Percentiles rank a stretch among this genome's conserved stretches.
These are phyloP conservation scores for Belonocnema kinseyi DNA, from an alignment of 1,140 invertebrate species.

Conservation along the genomic window DNA sequence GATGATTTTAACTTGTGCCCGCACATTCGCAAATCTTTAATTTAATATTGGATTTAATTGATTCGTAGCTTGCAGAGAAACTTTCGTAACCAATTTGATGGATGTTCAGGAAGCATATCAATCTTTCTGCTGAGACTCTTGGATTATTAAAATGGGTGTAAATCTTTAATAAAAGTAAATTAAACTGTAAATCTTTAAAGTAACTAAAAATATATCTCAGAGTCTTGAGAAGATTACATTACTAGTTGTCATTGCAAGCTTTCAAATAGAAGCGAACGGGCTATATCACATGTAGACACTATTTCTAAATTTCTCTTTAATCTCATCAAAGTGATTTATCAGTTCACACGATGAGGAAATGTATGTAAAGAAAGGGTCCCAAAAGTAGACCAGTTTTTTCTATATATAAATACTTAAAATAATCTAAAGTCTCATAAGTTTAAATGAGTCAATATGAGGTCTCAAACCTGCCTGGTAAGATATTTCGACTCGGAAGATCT, in stretches of 20 bases:
- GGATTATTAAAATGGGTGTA: not conserved
- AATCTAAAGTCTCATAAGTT: constrained; percentile 4
- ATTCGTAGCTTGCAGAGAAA: not conserved
- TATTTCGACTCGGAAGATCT: not conserved
- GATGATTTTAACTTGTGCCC: constrained; percentile 6
- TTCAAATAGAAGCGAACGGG: not conserved
- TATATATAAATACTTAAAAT: constrained; percentile 9
- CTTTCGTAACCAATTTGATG: not conserved
- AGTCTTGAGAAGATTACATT: constrained; percentile 12
- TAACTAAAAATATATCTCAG: not conserved
- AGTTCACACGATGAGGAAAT: not conserved
- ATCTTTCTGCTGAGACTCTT: constrained; percentile 1
- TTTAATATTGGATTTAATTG: not conserved
- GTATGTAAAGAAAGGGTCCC: not conserved
- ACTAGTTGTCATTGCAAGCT: not conserved
- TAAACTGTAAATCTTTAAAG: not conserved
- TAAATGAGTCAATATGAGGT: not conserved
- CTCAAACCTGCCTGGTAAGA: not conserved
- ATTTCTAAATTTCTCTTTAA: not conserved
- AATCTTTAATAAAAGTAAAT: not conserved
- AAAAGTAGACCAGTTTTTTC: not conserved
- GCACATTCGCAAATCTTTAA: constrained; percentile 4
- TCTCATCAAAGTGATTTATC: not conserved
- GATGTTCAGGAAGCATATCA: not conserved
- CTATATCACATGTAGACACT: constrained; percentile 16